Percentiles rank a stretch among this genome's conserved stretches.
phyloP scores from a whole-genome alignment of 2,797 vertebrate genomes.

The Erithacus rubecula region DNA sequence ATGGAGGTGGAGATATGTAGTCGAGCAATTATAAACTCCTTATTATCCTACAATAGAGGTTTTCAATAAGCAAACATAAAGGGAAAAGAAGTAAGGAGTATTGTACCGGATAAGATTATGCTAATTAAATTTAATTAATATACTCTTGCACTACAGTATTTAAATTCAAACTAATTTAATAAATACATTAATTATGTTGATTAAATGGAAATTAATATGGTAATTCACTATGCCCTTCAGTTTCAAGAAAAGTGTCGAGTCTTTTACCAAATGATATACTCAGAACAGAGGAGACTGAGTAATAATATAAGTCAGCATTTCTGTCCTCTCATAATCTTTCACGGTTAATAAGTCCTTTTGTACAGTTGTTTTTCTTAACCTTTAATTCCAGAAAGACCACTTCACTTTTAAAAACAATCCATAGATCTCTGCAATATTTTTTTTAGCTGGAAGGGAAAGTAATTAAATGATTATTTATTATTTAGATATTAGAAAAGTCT shows the following conservation, averaged over 20 bases:
- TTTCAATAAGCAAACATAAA: neutral
- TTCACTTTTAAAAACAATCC: neutral
- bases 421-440: neutral
- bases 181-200: conserved; percentile 27
- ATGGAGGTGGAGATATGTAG: accelerated
- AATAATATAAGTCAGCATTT: neutral
- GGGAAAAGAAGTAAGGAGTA: neutral
- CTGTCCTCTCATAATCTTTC: neutral
- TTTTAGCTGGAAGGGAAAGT: neutral
- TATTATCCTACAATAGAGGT: neutral
- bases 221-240: neutral
- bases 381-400: neutral
- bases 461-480: neutral
- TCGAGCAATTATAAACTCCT: neutral
- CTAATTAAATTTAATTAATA: conserved; percentile 54
- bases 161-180: conserved; percentile 38
- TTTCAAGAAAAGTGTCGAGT: neutral
- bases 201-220: conserved; percentile 1
- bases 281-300: neutral
- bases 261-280: neutral
- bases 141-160: neutral
- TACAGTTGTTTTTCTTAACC: neutral
- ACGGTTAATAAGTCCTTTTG: neutral
- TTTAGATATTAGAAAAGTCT: neutral
- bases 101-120: conserved; percentile 6